Percentiles rank a stretch among this genome's conserved stretches.
Evolutionary conservation across 2,113 vertebrate species (phyloP).

Genomic region (Cichladusa arquata): DNA sequence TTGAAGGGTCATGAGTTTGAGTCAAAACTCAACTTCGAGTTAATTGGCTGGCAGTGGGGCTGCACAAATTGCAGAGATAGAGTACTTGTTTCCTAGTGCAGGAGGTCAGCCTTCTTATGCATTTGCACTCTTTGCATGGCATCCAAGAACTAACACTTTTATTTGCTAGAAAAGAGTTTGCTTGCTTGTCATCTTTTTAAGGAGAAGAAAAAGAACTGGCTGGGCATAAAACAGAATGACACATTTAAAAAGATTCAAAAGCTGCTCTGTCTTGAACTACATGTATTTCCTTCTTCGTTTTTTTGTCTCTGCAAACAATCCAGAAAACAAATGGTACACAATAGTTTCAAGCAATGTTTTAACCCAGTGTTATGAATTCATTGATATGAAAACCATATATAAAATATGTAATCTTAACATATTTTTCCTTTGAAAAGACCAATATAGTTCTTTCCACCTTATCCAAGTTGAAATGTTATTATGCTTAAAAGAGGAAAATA

Average conservation of each 20-base stretch:
- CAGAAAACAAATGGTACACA: slow-evolving; percentile 10
- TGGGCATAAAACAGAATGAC: slow-evolving; percentile 45
- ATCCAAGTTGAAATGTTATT: slow-evolving; percentile 31
- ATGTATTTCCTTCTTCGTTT: background rate
- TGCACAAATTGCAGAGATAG: slow-evolving; percentile 66
- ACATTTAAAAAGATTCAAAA: slow-evolving; percentile 39
- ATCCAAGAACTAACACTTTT: slow-evolving; percentile 50
- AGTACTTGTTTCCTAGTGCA: slow-evolving; percentile 54
- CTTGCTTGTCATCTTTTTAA: slow-evolving; percentile 58
- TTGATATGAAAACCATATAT: slow-evolving; percentile 9
- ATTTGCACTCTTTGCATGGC: slow-evolving; percentile 42
- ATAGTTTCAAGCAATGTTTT: slow-evolving; percentile 13
- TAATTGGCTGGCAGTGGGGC: slow-evolving; percentile 71
- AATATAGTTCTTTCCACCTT: slow-evolving; percentile 27
- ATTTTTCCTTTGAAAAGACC: slow-evolving; percentile 38
- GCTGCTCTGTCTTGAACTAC: slow-evolving; percentile 47
- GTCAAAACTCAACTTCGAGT: slow-evolving; percentile 77
- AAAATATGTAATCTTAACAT: slow-evolving; percentile 33
- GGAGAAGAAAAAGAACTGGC: slow-evolving; percentile 46
- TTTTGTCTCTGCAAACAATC: slow-evolving; percentile 41
- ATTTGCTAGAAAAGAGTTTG: slow-evolving; percentile 52
- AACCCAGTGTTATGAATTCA: background rate
- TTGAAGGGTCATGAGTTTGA: slow-evolving; percentile 72
- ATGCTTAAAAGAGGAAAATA: slow-evolving; percentile 52
- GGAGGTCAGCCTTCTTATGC: slow-evolving; percentile 41